Percentiles rank a stretch among this genome's conserved stretches.
Conservation (phyloP, 2,888 invertebrate genomes). For the Thecophora atra region DNA sequence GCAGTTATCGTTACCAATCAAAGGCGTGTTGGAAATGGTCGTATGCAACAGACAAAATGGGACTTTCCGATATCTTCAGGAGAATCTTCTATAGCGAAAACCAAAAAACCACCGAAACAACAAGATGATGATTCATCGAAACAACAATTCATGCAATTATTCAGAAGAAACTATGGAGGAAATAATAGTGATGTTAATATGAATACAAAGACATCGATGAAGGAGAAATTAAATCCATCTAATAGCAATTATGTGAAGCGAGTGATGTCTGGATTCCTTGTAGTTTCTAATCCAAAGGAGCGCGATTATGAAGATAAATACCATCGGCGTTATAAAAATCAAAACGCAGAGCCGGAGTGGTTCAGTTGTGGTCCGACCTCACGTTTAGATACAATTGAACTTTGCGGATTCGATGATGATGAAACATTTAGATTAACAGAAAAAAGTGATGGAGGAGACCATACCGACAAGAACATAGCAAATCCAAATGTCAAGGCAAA, state of each 20-base stretch:
- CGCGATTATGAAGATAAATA: constrained; percentile 57
- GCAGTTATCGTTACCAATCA: constrained; percentile 56
- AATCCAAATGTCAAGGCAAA: constrained; percentile 47
- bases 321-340: constrained; percentile 55
- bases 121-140: constrained; percentile 35
- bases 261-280: constrained; percentile 57
- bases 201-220: background rate
- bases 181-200: constrained; percentile 21
- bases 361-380: constrained; percentile 64
- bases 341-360: constrained; percentile 63
- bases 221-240: constrained; percentile 32
- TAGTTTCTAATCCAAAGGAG: constrained; percentile 58
- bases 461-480: constrained; percentile 43
- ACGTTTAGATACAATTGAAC: constrained; percentile 61
- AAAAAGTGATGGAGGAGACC: background rate
- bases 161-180: constrained; percentile 49
- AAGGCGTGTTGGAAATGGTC: constrained; percentile 62
- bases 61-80: constrained; percentile 42
- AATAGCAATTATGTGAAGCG: constrained; percentile 62
- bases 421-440: constrained; percentile 44
- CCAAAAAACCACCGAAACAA: constrained; percentile 33
- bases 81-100: constrained; percentile 36
- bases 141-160: constrained; percentile 49
- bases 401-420: constrained; percentile 62
- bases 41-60: constrained; percentile 59